These are phyloP conservation scores for Acanthosepion pharaonis DNA, from an alignment of 2,888 invertebrate genomes.

Conservation along the genomic window DNA sequence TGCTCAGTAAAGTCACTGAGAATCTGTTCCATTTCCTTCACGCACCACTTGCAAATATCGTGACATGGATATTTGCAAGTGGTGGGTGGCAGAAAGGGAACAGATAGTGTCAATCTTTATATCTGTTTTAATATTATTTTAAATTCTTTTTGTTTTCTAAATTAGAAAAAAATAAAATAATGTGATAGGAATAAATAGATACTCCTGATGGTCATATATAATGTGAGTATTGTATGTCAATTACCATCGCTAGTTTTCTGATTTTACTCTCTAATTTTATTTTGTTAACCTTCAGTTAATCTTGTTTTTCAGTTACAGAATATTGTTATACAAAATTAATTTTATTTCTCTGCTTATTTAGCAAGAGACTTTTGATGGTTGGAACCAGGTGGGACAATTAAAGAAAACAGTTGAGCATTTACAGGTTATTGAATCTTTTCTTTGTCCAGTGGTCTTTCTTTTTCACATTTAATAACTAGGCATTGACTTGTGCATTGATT, in stretches of 20 bases:
- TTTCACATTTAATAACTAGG: not conserved
- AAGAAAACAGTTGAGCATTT: conserved; percentile 37
- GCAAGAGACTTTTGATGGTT: conserved; percentile 33
- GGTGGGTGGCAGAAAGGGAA: no score
- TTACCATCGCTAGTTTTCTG: no score
- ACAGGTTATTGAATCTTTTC: conserved; percentile 44
- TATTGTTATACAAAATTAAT: not conserved
- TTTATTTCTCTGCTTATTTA: conserved; percentile 37
- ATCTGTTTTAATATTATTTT: no score
- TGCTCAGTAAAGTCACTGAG: no score
- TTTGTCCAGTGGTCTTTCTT: not conserved
- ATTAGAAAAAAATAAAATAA: not conserved
- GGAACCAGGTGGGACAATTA: conserved; percentile 40
- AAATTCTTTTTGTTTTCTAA: not conserved
- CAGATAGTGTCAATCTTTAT: no score
- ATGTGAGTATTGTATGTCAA: not conserved
- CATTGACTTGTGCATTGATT: not conserved
- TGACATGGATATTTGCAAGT: no score
- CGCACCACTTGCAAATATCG: no score
- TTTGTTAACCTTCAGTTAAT: not conserved
- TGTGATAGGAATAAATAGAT: no score
- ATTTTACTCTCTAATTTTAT: no score
- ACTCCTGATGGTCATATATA: not conserved
- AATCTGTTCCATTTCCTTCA: no score
- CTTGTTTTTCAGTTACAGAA: not conserved